A percentile compares a stretch with the other conserved stretches of the same genome.
These are phyloP conservation scores for Patella pellucida DNA, from an alignment of 2,888 invertebrate species.

Conservation along the genomic window DNA sequence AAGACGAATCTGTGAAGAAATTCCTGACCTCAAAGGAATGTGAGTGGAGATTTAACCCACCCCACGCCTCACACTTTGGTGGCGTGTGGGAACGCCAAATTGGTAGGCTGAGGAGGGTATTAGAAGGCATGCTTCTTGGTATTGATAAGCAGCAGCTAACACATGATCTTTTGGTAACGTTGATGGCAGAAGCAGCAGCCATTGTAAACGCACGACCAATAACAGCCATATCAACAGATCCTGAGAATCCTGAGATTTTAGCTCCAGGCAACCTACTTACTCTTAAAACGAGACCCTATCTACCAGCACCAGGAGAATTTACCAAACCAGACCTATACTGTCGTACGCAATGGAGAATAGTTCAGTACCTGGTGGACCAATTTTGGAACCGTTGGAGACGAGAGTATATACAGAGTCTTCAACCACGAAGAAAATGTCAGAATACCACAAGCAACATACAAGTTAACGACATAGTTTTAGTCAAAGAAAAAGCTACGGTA, in stretches of 20 bases:
- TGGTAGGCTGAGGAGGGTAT: not conserved
- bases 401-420: constrained; percentile 1
- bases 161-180: not conserved
- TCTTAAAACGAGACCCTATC: not conserved
- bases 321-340: not conserved
- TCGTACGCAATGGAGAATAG: not conserved
- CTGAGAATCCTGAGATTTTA: constrained; percentile 4
- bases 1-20: not conserved
- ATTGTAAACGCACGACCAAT: constrained; percentile 14
- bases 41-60: not conserved
- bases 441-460: not conserved
- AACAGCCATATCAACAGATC: constrained; percentile 6
- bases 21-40: not conserved
- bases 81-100: constrained; percentile 3
- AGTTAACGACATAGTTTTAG: too few species aligned
- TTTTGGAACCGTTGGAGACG: not conserved
- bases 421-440: not conserved
- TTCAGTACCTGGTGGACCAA: not conserved
- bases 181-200: constrained; percentile 4
- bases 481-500: too few species aligned
- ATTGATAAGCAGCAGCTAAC: constrained; percentile 3
- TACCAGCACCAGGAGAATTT: not conserved
- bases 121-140: constrained; percentile 6
- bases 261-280: constrained; percentile 6
- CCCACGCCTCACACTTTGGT: constrained; percentile 1